Evolutionary conservation across 2,797 vertebrate species (phyloP), one percentile per base, ranked within the genome.

Genomic region (Lepus oiostolus): DNA sequence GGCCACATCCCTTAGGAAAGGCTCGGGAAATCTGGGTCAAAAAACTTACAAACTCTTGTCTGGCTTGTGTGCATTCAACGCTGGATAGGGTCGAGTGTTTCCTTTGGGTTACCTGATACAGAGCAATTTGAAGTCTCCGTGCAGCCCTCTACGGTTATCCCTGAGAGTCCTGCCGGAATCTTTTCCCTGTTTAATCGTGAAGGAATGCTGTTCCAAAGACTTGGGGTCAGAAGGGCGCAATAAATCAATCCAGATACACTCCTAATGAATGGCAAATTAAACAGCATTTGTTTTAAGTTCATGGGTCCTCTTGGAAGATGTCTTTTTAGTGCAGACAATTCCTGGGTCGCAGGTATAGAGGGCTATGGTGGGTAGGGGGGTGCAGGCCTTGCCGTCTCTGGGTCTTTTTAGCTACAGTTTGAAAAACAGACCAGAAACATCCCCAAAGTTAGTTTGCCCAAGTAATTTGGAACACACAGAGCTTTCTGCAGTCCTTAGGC

Each of bases 211-310:
- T 94, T 98, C 98, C 97, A 98, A 98, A 98, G 97, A 98, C 96
- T 80, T 88, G 74, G 91, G 97, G 97, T 98, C 97, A 97, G 95
- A 97, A 98, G 97, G 97, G 96, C 94, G 82, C 97, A 98, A 95
- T 98, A 98, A 98, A 98, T 98, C 98, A 98, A 98, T 98, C 98
- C 97, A 97, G 98, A 98, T 97, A 98, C 96, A 97, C 96, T 96
- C 95, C 88, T 98, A 98, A 98, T 98, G 98, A 98, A 98, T 94
- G 95, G 97, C 96, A 98, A 98, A 98, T 98, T 98, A 98, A 98
- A 98, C 93, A 97, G 92, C 97, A 96, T 98, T 98, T 98, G 97
- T 98, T 98, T 98, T 97, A 98, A 97, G 97, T 98, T 98, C 98
- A 97, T 96, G 98, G 96, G 97, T 97, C 95, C 97, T 96, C 95